These are phyloP conservation scores for Drosophila demipolita DNA, from an alignment of 2,888 invertebrate genomes.

Conservation along the genomic window DNA sequence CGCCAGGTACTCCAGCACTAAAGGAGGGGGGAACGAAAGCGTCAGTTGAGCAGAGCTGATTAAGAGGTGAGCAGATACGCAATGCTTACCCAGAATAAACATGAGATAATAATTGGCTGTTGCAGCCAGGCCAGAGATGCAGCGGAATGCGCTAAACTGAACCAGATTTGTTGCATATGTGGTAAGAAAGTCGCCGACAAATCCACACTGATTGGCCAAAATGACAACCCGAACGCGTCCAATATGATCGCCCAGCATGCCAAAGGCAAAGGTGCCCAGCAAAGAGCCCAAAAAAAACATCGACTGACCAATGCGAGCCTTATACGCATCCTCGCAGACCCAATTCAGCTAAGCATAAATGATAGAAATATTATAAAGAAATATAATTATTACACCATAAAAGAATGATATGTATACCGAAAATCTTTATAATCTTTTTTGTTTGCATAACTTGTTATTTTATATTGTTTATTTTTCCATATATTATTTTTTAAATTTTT, in stretches of 20 bases:
- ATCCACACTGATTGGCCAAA: constrained; percentile 86
- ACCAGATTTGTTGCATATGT: constrained; percentile 85
- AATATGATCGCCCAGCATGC: constrained; percentile 86
- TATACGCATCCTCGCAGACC: constrained; percentile 86
- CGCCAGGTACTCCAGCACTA: constrained; percentile 87
- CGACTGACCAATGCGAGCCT: constrained; percentile 87
- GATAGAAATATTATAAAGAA: background rate
- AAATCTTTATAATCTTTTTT: background rate
- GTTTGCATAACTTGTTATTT: background rate
- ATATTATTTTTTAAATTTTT: background rate
- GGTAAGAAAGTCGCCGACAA: constrained; percentile 86
- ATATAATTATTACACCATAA: background rate
- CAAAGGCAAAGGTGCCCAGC: constrained; percentile 86
- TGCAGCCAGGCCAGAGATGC: constrained; percentile 87
- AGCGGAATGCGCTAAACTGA: constrained; percentile 85
- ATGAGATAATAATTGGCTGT: constrained; percentile 87
- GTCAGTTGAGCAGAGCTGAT: constrained; percentile 24
- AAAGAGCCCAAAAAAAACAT: constrained; percentile 87
- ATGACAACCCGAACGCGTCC: constrained; percentile 87
- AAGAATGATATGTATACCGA: no score
- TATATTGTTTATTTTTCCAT: background rate
- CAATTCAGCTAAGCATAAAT: constrained; percentile 36
- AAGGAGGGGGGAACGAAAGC: constrained; percentile 20
- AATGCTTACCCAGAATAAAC: constrained; percentile 87
- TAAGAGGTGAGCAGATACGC: constrained; percentile 41